Evolutionary conservation across 92 coral and sea anemone genomes (phyloP).

Genomic region (Metridium senile): DNA sequence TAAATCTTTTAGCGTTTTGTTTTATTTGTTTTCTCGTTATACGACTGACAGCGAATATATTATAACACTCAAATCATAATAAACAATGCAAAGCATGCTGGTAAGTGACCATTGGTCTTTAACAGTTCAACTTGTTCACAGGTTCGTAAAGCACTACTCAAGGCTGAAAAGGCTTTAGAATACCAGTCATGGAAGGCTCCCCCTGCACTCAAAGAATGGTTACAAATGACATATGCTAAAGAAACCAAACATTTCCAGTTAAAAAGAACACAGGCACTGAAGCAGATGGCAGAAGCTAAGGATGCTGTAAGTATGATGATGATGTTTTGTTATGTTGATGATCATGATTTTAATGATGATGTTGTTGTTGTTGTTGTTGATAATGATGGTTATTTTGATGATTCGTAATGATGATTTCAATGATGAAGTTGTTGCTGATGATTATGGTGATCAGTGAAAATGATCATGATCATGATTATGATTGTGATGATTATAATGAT

Average conservation of each 20-base stretch:
- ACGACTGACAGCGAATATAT: too few relatives aligned
- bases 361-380: background rate
- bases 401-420: background rate
- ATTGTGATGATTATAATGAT: background rate
- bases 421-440: background rate
- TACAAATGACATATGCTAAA: slow-evolving; percentile 85
- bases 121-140: slow-evolving; percentile 31
- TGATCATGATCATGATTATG: background rate
- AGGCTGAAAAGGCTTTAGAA: slow-evolving; percentile 92
- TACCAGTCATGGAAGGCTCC: slow-evolving; percentile 89
- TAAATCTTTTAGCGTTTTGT: too few relatives aligned
- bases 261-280: slow-evolving; percentile 80
- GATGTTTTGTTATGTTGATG: background rate
- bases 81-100: too few relatives aligned
- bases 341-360: background rate
- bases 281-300: slow-evolving; percentile 93
- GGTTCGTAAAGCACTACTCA: slow-evolving; percentile 89
- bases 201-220: slow-evolving; percentile 82
- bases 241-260: slow-evolving; percentile 86
- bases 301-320: slow-evolving; percentile 74
- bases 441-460: background rate
- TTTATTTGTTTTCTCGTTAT: too few relatives aligned
- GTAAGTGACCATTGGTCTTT: too few relatives aligned
- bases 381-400: background rate
- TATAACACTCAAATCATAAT: too few relatives aligned